These are phyloP conservation scores for Malurus elegans DNA, from an alignment of 2,113 vertebrate species.

Conservation along the genomic window DNA sequence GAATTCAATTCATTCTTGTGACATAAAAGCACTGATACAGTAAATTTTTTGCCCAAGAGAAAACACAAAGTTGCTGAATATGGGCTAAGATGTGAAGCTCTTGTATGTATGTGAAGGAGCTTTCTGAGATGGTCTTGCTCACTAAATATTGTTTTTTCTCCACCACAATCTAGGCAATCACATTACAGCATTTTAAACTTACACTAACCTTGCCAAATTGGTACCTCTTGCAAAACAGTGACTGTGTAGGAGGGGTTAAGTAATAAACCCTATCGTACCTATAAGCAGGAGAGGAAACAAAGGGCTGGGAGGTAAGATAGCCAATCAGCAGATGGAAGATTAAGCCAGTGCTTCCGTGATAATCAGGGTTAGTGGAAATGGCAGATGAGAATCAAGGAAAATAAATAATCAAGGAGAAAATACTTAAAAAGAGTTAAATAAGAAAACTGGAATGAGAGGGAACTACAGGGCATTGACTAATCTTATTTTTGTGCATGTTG, in stretches of 20 bases:
- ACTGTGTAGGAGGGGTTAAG: not conserved
- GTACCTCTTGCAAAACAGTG: not conserved
- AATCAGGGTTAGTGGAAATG: not conserved
- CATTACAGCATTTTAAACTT: not conserved
- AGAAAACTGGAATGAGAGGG: not conserved
- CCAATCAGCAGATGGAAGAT: not conserved
- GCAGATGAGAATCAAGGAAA: not conserved
- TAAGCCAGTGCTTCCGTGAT: not conserved
- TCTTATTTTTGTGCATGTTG: not conserved
- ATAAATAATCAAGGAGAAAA: not conserved
- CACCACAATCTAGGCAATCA: not conserved
- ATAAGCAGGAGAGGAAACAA: not conserved
- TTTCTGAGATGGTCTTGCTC: constrained; percentile 28
- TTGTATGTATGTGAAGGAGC: constrained; percentile 21
- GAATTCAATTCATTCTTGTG: constrained; percentile 99
- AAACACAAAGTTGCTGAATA: constrained; percentile 83
- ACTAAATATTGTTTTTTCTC: not conserved
- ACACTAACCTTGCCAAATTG: constrained; percentile 14
- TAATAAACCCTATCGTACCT: not conserved
- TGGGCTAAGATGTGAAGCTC: constrained; percentile 63
- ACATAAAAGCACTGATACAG: constrained; percentile 91
- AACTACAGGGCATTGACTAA: not conserved
- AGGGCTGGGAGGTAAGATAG: not conserved
- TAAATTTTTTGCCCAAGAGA: constrained; percentile 84
- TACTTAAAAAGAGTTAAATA: not conserved